Base-by-base conservation (phyloP, 1,140 invertebrate species). In the Odontomachus brunneus region DNA sequence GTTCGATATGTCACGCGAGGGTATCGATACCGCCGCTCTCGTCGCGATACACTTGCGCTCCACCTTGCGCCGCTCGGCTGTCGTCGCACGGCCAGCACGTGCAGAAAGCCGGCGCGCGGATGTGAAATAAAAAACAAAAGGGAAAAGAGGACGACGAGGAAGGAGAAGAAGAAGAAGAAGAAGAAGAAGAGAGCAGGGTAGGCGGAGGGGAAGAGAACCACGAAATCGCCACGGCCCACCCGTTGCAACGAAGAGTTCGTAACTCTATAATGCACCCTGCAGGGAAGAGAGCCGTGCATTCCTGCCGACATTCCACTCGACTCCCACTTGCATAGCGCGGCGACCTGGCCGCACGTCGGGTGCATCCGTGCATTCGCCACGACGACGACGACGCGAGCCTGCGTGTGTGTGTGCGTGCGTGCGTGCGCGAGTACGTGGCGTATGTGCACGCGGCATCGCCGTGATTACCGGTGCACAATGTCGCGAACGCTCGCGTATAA, bases 241-340 rank as follows among this genome's bases (percentile, higher is more conserved):
- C 89, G 85, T 89, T 84, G 85, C 84, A 89, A 87, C 73, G 57
- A 82, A 62, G 78, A 87, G 83, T 88, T 89, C 83, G 89, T 89
- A 87, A 89, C 88, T 89, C 72, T 83, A 87, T 89, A 89, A 88
- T 89, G 87, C 87, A 75, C 84, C 75, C 84, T 85, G 87, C 80
- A 75, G 87, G 84, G 84, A 83, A 74, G 84, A 85, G 81, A 51
- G 55, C 26, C 60, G 59, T 80, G 87, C 75, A 90, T 88, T 90
- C 89, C 88, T 84, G 67, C 83, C 80, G 76, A 82, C 89, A 82
- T 87, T 88, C 88, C 87, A 80, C 73, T 78, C 75, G 59, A 88
- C 81, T 89, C 80, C 87, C 75, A 85, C 84, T 89, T 84, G 69
- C 74, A 74, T 67, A 67, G 76, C 86, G 69, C 65, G 66, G 53